A percentile compares a stretch with the other conserved stretches of the same genome.
Conservation (phyloP, 2,888 invertebrate genomes). For the Darwinula stevensoni region DNA sequence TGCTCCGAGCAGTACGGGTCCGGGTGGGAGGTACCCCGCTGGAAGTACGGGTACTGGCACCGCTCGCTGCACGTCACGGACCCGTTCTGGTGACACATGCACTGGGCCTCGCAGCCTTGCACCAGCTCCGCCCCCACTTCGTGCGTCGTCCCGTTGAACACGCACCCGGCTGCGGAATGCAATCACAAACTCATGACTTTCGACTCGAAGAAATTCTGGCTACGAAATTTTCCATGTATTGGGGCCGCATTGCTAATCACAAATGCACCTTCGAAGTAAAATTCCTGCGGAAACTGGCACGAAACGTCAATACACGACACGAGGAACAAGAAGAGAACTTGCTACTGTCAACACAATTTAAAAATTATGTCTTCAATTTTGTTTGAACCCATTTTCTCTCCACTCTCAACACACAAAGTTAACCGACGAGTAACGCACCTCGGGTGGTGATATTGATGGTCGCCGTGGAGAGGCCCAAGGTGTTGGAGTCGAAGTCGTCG, state of each 20-base stretch:
- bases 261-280: too few relatives aligned
- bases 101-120: conserved; percentile 7
- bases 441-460: conserved; percentile 12
- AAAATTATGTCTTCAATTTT: too few relatives aligned
- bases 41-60: conserved; percentile 6
- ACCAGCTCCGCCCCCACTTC: conserved; percentile 7
- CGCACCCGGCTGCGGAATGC: conserved; percentile 11
- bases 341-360: too few relatives aligned
- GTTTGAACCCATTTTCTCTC: too few relatives aligned
- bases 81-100: conserved; percentile 7
- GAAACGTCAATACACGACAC: too few relatives aligned
- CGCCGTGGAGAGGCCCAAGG: conserved; percentile 11
- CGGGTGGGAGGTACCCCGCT: conserved; percentile 4
- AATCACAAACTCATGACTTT: too few relatives aligned
- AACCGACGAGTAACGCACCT: conserved; percentile 10
- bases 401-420: too few relatives aligned
- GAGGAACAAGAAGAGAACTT: too few relatives aligned
- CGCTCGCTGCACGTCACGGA: conserved; percentile 7
- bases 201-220: too few relatives aligned
- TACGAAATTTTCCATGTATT: too few relatives aligned
- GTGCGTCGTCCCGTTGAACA: conserved; percentile 9
- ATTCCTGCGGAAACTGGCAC: too few relatives aligned
- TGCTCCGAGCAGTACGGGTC: conserved; percentile 5
- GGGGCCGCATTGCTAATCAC: too few relatives aligned
- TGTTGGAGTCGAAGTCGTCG: conserved; percentile 10